phyloP scores from a whole-genome alignment of 2,888 invertebrate genomes.

The Isotomurus palustris region DNA sequence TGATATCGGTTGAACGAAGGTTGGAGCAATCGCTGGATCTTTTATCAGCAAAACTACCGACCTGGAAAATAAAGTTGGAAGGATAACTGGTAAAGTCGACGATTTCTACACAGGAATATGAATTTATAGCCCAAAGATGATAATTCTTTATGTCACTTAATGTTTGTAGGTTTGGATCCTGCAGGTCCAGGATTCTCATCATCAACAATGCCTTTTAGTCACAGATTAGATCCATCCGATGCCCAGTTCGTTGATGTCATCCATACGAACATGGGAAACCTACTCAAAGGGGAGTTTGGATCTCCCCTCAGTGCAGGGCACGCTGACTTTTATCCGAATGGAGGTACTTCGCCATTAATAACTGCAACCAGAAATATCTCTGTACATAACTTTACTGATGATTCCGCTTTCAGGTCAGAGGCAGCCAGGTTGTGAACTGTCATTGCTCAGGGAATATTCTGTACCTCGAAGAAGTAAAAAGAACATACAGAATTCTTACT shows the following conservation, averaged over 20 bases:
- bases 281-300: conserved; percentile 38
- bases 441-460: conserved; percentile 35
- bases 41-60: conserved; percentile 33
- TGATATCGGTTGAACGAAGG: conserved; percentile 17
- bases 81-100: conserved; percentile 34
- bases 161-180: conserved; percentile 18
- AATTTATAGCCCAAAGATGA: neutral
- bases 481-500: neutral
- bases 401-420: conserved; percentile 21
- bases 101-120: neutral
- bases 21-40: conserved; percentile 34
- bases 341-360: conserved; percentile 8
- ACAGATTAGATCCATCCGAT: conserved; percentile 59
- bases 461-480: conserved; percentile 35
- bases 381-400: neutral
- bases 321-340: conserved; percentile 37
- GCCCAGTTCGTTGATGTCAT: conserved; percentile 67
- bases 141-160: neutral
- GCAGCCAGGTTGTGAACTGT: conserved; percentile 38
- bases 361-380: neutral
- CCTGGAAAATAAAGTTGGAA: conserved; percentile 30
- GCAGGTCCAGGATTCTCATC: conserved; percentile 38
- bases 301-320: conserved; percentile 24
- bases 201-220: conserved; percentile 24
- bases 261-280: conserved; percentile 18